Conservation (phyloP, 2,888 invertebrate genomes). For the Branchellion lobata region DNA sequence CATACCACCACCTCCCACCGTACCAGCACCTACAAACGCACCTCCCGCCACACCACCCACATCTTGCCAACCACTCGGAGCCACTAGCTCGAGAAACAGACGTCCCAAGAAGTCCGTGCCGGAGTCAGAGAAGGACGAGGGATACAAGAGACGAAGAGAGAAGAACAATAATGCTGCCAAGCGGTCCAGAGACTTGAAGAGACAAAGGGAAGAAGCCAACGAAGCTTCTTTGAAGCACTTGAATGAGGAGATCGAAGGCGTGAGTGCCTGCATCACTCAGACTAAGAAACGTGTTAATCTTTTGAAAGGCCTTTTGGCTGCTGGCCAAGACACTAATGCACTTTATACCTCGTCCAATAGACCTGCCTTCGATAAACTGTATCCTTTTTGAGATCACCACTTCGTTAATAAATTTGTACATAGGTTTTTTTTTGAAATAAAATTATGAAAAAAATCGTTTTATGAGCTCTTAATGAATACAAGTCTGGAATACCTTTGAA, state of each 20-base stretch:
- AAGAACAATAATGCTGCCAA: background rate
- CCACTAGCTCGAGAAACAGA: background rate
- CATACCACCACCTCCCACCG: too few relatives aligned
- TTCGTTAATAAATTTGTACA: too few relatives aligned
- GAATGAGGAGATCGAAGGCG: background rate
- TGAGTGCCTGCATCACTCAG: background rate
- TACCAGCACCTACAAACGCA: background rate
- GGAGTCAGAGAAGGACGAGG: background rate
- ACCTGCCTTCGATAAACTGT: background rate
- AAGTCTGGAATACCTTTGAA: too few relatives aligned
- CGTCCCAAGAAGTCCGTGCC: background rate
- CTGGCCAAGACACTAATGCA: background rate
- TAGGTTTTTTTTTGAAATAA: too few relatives aligned
- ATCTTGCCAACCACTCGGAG: background rate
- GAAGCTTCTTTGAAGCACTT: background rate
- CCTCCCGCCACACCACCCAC: background rate
- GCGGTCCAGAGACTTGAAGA: background rate
- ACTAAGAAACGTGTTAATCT: background rate
- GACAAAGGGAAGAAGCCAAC: background rate
- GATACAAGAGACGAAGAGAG: background rate
- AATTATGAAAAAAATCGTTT: too few relatives aligned
- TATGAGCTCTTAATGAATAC: too few relatives aligned
- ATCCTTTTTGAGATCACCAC: too few relatives aligned
- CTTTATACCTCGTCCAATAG: background rate
- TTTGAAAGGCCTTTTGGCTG: too few relatives aligned